Evolutionary conservation across 2,797 vertebrate species (phyloP).

Genomic region (Podargus strigoides): DNA sequence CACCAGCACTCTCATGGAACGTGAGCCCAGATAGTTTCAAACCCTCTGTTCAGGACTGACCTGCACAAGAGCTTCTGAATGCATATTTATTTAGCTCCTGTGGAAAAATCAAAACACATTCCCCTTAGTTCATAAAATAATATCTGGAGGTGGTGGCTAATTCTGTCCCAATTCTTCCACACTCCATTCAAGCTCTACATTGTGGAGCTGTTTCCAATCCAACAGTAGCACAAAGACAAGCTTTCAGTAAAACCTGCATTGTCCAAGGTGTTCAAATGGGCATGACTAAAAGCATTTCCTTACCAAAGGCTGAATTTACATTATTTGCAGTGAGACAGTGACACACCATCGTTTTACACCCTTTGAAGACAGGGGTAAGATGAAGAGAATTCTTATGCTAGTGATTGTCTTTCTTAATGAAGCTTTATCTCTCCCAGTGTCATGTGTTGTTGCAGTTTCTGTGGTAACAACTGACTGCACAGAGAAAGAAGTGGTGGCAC

Average conservation of each 20-base stretch:
- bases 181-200: neutral
- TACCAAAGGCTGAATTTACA: neutral
- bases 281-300: neutral
- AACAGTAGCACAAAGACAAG: neutral
- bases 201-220: neutral
- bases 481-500: neutral
- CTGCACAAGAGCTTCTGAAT: neutral
- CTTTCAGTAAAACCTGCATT: neutral
- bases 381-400: neutral
- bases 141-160: neutral
- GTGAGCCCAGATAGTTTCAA: neutral
- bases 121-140: neutral
- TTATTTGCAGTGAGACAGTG: neutral
- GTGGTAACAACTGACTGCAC: slow-evolving; percentile 35
- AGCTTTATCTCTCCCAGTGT: neutral
- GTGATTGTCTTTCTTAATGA: slow-evolving; percentile 17
- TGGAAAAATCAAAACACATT: neutral
- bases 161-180: neutral
- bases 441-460: slow-evolving; percentile 50
- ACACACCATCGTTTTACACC: neutral
- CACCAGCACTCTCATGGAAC: neutral
- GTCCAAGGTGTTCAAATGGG: neutral
- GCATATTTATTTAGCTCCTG: neutral
- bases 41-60: neutral
- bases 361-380: neutral